Evolutionary conservation across 2,888 invertebrate genomes (phyloP).

Genomic region (Apotomis betuletana): DNA sequence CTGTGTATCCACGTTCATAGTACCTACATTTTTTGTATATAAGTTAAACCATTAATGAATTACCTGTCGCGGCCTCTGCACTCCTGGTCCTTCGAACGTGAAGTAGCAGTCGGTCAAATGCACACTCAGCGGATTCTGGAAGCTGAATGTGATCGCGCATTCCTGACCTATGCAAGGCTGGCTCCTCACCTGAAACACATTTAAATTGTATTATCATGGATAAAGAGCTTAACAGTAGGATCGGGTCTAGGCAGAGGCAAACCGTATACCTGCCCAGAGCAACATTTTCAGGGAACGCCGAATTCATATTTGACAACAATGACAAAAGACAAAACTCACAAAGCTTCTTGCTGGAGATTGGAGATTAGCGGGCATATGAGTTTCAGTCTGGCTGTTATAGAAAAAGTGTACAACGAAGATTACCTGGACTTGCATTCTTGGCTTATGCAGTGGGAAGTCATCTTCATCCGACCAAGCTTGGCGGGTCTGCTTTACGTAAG

Average conservation of each 20-base stretch:
- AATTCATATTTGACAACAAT: no score
- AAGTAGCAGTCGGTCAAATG: conserved; percentile 87
- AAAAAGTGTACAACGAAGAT: background rate
- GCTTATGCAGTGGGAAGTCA: conserved; percentile 87
- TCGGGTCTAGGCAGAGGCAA: no score
- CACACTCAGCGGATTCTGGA: conserved; percentile 86
- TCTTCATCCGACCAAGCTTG: conserved; percentile 90
- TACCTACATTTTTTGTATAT: no score
- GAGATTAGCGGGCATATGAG: no score
- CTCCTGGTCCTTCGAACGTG: conserved; percentile 87
- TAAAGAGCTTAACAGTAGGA: no score
- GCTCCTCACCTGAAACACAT: conserved; percentile 65
- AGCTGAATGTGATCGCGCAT: conserved; percentile 83
- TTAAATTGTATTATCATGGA: background rate
- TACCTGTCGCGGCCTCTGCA: conserved; percentile 85
- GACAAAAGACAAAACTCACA: no score
- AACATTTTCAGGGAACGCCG: no score
- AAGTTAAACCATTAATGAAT: background rate
- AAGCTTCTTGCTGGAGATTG: no score
- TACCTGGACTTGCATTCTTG: conserved; percentile 86
- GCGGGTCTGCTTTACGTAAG: conserved; percentile 87
- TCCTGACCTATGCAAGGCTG: conserved; percentile 81
- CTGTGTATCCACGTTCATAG: no score
- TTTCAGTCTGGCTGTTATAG: no score
- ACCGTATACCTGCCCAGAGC: no score